These are phyloP conservation scores for Spheniscus mendiculus DNA, from an alignment of 2,113 vertebrate genomes.

Conservation along the genomic window DNA sequence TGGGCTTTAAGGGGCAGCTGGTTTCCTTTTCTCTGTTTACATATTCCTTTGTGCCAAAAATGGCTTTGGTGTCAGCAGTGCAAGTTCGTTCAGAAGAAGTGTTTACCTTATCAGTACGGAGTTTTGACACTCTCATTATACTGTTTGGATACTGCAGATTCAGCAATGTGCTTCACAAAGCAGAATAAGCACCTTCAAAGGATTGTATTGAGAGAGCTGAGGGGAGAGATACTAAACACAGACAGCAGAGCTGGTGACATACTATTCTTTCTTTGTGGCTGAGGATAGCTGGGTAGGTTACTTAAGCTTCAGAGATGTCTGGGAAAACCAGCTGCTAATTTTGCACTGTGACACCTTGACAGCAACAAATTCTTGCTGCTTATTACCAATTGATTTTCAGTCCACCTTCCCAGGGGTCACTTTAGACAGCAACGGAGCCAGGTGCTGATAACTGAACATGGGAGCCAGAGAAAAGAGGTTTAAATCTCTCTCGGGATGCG, in stretches of 20 bases:
- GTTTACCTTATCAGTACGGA: not conserved
- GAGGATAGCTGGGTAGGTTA: not conserved
- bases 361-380: constrained; percentile 5
- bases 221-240: not conserved
- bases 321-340: not conserved
- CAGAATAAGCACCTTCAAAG: not conserved
- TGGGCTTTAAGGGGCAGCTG: not conserved
- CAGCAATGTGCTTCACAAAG: not conserved
- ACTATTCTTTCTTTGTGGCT: not conserved
- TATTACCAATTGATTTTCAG: constrained; percentile 29
- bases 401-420: not conserved
- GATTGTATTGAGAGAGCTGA: not conserved
- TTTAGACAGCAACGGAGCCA: not conserved
- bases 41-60: not conserved
- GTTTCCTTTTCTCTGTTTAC: not conserved
- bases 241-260: not conserved
- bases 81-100: not conserved
- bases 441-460: not conserved
- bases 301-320: not conserved
- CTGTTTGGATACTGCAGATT: not conserved
- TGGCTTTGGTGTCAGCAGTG: not conserved
- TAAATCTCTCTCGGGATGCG: not conserved
- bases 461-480: not conserved
- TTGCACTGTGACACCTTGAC: not conserved
- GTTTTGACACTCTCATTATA: not conserved